Conservation (phyloP, 1,140 invertebrate genomes). For the Atta cephalotes region DNA sequence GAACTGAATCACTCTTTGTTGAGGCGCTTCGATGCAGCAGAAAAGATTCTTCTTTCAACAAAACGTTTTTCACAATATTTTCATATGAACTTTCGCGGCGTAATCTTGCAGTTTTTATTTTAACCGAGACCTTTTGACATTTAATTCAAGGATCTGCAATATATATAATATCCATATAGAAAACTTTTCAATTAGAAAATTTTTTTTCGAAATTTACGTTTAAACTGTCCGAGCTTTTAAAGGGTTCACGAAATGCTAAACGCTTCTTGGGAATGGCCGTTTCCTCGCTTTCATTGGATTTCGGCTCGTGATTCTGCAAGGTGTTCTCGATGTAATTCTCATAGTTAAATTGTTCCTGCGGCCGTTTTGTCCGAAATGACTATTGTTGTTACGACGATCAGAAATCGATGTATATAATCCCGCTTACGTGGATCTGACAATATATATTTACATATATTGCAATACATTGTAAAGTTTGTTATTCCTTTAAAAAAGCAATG, state of each 20-base stretch:
- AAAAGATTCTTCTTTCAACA: slow-evolving; percentile 25
- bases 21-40: not conserved
- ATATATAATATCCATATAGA: not conserved
- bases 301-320: slow-evolving; percentile 55
- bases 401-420: slow-evolving; percentile 45
- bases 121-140: not conserved
- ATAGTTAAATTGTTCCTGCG: slow-evolving; percentile 70
- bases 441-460: slow-evolving; percentile 4
- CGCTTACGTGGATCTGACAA: slow-evolving; percentile 40
- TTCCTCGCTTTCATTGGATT: slow-evolving; percentile 45
- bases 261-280: slow-evolving; percentile 49
- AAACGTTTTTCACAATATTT: not conserved
- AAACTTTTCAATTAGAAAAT: slow-evolving; percentile 12
- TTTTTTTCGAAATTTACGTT: slow-evolving; percentile 30
- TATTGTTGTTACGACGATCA: slow-evolving; percentile 61
- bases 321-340: slow-evolving; percentile 72
- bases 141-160: not conserved
- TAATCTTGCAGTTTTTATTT: not conserved
- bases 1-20: slow-evolving; percentile 69
- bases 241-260: slow-evolving; percentile 47
- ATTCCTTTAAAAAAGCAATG: not conserved
- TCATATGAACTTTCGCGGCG: not conserved
- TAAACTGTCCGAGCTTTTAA: slow-evolving; percentile 19
- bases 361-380: slow-evolving; percentile 48
- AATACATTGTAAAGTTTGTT: slow-evolving; percentile 1